phyloP scores from a whole-genome alignment of 2,797 vertebrate genomes.

The Sebastolobus altivelis region DNA sequence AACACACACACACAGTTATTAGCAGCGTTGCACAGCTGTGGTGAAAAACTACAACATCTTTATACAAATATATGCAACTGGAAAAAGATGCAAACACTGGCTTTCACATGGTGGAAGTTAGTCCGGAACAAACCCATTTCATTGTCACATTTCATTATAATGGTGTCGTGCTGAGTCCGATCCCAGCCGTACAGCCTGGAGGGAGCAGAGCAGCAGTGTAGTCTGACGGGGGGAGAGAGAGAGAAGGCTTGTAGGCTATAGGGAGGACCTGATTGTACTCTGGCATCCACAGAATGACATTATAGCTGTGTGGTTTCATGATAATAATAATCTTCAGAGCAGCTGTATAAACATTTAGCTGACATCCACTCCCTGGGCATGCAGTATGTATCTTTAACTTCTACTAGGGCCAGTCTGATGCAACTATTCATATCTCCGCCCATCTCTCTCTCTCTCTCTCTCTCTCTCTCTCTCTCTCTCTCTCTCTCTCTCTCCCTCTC shows the following conservation, averaged over 20 bases:
- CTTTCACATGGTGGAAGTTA: constrained; percentile 41
- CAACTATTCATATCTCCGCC: constrained; percentile 81
- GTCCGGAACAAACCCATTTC: constrained; percentile 53
- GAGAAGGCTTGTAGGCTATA: constrained; percentile 78
- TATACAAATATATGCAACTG: constrained; percentile 31
- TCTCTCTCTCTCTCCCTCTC: constrained; percentile 27
- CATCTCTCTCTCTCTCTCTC: constrained; percentile 62
- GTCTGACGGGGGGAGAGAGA: constrained; percentile 73
- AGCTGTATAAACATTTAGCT: constrained; percentile 91
- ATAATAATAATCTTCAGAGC: constrained; percentile 90
- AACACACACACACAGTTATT: background rate
- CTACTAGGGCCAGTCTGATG: constrained; percentile 83
- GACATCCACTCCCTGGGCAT: constrained; percentile 86
- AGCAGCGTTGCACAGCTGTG: background rate
- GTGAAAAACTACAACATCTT: background rate
- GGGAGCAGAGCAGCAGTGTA: constrained; percentile 67
- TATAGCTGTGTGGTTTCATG: constrained; percentile 89
- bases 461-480: constrained; percentile 25
- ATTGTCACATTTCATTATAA: constrained; percentile 76
- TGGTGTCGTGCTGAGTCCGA: constrained; percentile 56
- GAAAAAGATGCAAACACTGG: constrained; percentile 38
- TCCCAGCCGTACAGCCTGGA: constrained; percentile 57
- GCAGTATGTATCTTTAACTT: constrained; percentile 87
- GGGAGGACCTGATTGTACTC: constrained; percentile 86
- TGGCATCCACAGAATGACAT: constrained; percentile 88